Conservation (phyloP, 2,888 invertebrate genomes). For the Epistrophe eligans region DNA sequence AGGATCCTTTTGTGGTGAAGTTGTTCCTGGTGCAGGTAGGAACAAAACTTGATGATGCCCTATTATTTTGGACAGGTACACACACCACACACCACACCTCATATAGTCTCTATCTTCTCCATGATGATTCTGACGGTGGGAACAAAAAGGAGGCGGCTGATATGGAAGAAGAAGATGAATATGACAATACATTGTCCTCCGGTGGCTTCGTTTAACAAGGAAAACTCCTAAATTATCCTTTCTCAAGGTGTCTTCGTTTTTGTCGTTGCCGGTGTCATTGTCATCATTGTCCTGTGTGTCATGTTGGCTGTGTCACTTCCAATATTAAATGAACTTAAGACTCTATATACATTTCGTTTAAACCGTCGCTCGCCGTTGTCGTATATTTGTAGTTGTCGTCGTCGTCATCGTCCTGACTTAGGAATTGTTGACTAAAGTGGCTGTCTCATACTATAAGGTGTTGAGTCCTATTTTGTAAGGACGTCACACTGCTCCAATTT, state of each 20-base stretch:
- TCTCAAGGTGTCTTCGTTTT: slow-evolving; percentile 68
- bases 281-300: slow-evolving; percentile 69
- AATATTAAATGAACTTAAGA: slow-evolving; percentile 71
- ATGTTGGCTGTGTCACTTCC: slow-evolving; percentile 73
- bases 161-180: slow-evolving; percentile 50
- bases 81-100: no score
- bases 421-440: slow-evolving; percentile 64
- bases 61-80: slow-evolving; percentile 73
- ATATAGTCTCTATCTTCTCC: neutral
- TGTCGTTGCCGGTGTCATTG: slow-evolving; percentile 63
- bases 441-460: slow-evolving; percentile 46
- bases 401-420: slow-evolving; percentile 58
- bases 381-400: slow-evolving; percentile 1
- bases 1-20: slow-evolving; percentile 70
- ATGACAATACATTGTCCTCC: slow-evolving; percentile 75
- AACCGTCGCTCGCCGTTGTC: slow-evolving; percentile 18
- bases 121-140: neutral
- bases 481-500: slow-evolving; percentile 64
- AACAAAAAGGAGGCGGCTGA: slow-evolving; percentile 12
- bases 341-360: slow-evolving; percentile 34
- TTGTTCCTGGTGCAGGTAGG: slow-evolving; percentile 40
- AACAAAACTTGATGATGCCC: slow-evolving; percentile 71
- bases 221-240: slow-evolving; percentile 75
- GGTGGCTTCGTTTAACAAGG: slow-evolving; percentile 71
- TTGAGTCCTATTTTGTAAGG: slow-evolving; percentile 53